Base-by-base conservation (phyloP, 23 tunicate genomes). In the Corella eumyota region DNA sequence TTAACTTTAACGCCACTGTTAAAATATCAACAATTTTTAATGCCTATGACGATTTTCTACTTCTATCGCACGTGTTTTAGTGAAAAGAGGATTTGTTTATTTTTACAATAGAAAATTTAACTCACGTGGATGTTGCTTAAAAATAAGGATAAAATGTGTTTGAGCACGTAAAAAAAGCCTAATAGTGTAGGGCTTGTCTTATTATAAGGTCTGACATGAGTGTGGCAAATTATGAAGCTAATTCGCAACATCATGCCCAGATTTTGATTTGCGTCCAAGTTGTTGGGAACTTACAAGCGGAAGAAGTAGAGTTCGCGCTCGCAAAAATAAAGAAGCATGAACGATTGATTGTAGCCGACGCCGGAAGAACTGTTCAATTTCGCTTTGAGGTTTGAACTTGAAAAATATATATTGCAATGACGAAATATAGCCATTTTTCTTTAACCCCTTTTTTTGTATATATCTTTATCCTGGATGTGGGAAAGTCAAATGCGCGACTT, bases 341-440 rank as follows among this genome's bases (percentile, higher is more conserved):
- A 60, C 32, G 49, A 15, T 36, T 88, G 6, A 55, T 28, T 3
- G 67, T 88, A 23, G 58, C 85, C 33, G 96, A 88, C 67, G 87
- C 96, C 17, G 96, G 96, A 0, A 36, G 81, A 4, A 67, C 71
- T 2, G 62, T 88, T 27, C 61, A 71, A 23, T 64, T 88, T 47
- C 56, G 71, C 6, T 88, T 88, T 67, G 71, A 78, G 52, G 72
- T 67, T 21, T 45, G 67, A 47, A 21, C 32, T 34, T 31, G 11
- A 24, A 11, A 15, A 11, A 11, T 53, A 7, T 7, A 20, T 7
- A 53, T 53, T 7, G 25, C n/a, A 23, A 7, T 21, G 24, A 20
- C 60, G n/a, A 15, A 23, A 7, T 13, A 13, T 44, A n/a, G n/a
- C n/a, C n/a, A n/a, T n/a, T 21, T 11, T 53, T 53, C 11, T 53